A percentile compares a stretch with the other conserved stretches of the same genome.
These are phyloP conservation scores for Macropis europaea DNA, from an alignment of 2,888 invertebrate species.

Conservation along the genomic window DNA sequence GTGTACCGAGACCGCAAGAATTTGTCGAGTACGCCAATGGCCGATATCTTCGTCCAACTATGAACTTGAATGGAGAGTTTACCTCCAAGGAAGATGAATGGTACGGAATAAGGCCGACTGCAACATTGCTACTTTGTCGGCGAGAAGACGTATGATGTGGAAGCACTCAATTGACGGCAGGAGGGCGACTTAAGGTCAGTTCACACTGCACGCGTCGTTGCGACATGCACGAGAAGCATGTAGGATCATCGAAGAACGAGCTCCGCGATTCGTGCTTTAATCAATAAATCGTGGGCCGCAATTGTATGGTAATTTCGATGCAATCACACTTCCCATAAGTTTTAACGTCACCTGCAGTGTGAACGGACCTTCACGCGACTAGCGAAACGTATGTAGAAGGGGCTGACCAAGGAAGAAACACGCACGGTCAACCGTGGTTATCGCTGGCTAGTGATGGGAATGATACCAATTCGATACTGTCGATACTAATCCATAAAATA, in stretches of 20 bases:
- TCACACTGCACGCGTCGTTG: not conserved
- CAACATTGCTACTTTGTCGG: conserved; percentile 59
- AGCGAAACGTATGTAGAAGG: conserved; percentile 12
- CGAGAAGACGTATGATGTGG: conserved; percentile 44
- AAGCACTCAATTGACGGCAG: conserved; percentile 29
- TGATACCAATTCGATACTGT: too few species aligned
- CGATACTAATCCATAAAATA: too few species aligned
- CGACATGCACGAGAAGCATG: not conserved
- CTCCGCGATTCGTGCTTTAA: too few species aligned
- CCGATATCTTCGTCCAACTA: conserved; percentile 29
- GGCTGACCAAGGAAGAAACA: conserved; percentile 25
- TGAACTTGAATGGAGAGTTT: conserved; percentile 38
- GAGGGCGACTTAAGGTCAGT: conserved; percentile 28
- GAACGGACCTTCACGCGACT: conserved; percentile 24
- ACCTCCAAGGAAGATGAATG: conserved; percentile 48
- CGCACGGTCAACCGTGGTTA: too few species aligned
- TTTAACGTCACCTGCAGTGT: not conserved
- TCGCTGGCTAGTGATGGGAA: too few species aligned
- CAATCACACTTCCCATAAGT: not conserved
- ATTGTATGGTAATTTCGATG: too few species aligned
- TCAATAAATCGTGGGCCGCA: too few species aligned
- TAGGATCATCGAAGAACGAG: not conserved
- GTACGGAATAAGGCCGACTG: conserved; percentile 26
- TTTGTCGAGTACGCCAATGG: conserved; percentile 33
- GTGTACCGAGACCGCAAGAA: not conserved